A percentile compares a stretch with the other conserved stretches of the same genome.
Evolutionary conservation across 2,113 vertebrate genomes (phyloP).

Genomic region (Microtus pennsylvanicus): DNA sequence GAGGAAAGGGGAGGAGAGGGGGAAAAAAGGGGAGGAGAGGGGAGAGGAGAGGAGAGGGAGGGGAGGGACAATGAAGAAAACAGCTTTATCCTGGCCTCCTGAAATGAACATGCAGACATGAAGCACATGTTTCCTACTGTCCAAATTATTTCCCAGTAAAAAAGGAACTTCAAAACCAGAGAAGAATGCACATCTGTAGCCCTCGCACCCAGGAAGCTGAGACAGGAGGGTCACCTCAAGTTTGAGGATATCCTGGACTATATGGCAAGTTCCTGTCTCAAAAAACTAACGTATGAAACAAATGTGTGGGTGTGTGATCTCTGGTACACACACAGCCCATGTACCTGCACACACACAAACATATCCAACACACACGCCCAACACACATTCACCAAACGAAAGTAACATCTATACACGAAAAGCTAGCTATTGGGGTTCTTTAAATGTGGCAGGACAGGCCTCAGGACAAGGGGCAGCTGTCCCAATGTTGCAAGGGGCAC

Average conservation of each 20-base stretch:
- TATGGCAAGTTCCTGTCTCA: background rate
- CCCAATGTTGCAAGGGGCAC: background rate
- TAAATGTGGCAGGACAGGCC: background rate
- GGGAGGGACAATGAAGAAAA: background rate
- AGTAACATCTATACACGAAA: background rate
- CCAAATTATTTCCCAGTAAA: background rate
- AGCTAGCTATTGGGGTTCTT: background rate
- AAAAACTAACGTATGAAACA: background rate
- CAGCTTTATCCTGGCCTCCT: too few relatives aligned
- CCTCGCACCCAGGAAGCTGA: background rate
- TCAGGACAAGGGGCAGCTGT: background rate
- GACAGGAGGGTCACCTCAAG: background rate
- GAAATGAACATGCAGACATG: rapidly evolving
- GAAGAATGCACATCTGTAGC: too few relatives aligned
- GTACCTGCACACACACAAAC: background rate
- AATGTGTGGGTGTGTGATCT: background rate
- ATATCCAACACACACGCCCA: background rate
- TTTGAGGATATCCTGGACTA: background rate
- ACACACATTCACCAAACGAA: background rate
- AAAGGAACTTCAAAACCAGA: conserved; percentile 53
- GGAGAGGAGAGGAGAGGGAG: background rate
- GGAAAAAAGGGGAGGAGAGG: background rate
- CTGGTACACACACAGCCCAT: background rate
- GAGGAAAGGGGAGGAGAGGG: background rate
- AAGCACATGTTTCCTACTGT: background rate